Evolutionary conservation across 2,113 vertebrate species (phyloP), one percentile per base, ranked within the genome.

Genomic region (Rattus norvegicus): DNA sequence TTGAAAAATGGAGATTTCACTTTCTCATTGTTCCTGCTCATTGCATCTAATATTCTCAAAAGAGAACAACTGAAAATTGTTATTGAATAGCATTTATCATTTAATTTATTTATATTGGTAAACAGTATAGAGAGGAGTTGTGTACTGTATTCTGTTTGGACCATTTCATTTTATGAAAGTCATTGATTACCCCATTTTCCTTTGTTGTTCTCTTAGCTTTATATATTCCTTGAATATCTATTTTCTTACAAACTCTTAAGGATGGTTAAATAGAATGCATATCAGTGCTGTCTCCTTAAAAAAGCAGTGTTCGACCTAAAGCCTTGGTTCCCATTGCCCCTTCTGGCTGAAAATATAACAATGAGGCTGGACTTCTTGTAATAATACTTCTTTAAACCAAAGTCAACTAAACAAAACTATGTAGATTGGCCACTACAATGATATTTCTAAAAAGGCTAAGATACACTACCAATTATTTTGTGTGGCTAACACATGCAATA

Each of bases 311-410:
- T 56, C 52, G 0, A 36, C 1, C 33, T 90, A 1, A 0, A 87
- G 7, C 5, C 33, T 3, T 92, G 75, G 17, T 69, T 56, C 20
- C 47, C 63, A 2, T 59, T 49, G 22, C 12, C 7, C 1, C 2
- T 73, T 30, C 28, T 67, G 17, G 65, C 17, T 16, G 10, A 36
- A 72, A 81, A 52, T 67, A 17, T 1, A 76, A 20, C 36, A 52
- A 1, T 49, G 20, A 52, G 3, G 0, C n/a, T 90, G 2, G 11
- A 69, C 1, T 11, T 9, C 8, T 88, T 11, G 39, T 3, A 59
- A 4, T 28, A 69, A 7, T 22, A 33, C 0, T 56, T 93, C 7
- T 54, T 77, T 33, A 56, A 92, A 47, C 14, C 4, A 86, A 79
- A 77, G 7, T 92, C 24, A 75, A 54, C 59, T 54, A 39, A 86